phyloP scores from a whole-genome alignment of 2,113 vertebrate species.

The Clupea harengus region DNA sequence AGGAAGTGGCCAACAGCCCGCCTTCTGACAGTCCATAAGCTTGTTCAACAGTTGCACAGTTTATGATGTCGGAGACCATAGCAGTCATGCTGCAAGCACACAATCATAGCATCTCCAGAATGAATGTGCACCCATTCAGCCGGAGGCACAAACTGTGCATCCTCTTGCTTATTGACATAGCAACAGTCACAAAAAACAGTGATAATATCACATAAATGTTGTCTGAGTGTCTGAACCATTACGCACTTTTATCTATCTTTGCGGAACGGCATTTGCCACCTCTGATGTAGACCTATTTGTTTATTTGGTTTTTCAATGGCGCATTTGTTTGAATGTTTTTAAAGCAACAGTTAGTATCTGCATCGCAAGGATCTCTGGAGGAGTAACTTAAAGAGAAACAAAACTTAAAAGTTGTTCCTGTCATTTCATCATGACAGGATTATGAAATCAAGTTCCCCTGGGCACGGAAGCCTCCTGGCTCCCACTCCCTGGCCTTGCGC shows the following conservation, averaged over 20 bases:
- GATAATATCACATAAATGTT: not conserved
- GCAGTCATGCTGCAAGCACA: not conserved
- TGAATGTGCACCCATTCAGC: not conserved
- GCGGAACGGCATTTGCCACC: not conserved
- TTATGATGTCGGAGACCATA: not conserved
- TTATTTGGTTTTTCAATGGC: too few species aligned
- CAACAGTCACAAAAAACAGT: not conserved
- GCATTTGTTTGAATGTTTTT: too few species aligned
- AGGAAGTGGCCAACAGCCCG: not conserved
- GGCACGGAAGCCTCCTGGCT: too few species aligned
- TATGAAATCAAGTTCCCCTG: too few species aligned
- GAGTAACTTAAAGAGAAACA: too few species aligned
- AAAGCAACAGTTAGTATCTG: too few species aligned
- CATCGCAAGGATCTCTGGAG: too few species aligned
- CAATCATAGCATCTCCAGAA: not conserved
- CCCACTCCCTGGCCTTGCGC: too few species aligned
- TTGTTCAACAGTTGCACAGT: not conserved
- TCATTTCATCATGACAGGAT: too few species aligned
- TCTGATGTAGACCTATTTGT: too few species aligned
- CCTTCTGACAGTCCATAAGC: not conserved
- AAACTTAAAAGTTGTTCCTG: too few species aligned
- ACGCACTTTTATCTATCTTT: not conserved
- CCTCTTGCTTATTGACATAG: not conserved
- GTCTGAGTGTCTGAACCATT: not conserved
- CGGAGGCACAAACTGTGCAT: not conserved